A percentile compares a stretch with the other conserved stretches of the same genome.
Conservation (phyloP, 2,797 vertebrate species). For the Brachymystax lenok region DNA sequence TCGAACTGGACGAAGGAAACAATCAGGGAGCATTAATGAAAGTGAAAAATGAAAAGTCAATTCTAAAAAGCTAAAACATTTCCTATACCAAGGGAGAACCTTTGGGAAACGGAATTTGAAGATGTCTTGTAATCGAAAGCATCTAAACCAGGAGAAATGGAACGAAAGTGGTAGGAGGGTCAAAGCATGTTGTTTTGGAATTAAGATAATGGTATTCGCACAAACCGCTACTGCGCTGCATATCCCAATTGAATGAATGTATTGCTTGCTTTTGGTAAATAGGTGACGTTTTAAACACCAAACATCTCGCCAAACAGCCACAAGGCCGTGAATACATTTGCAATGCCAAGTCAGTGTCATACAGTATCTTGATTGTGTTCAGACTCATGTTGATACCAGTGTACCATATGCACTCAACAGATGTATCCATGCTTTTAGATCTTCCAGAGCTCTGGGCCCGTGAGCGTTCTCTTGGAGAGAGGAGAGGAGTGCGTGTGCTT, state of each 20-base stretch:
- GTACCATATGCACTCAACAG: neutral
- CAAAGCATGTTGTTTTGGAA: conserved; percentile 46
- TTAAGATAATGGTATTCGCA: conserved; percentile 34
- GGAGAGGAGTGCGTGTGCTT: too few relatives aligned
- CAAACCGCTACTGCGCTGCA: neutral
- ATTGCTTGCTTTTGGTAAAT: conserved; percentile 21
- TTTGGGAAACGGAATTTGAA: conserved; percentile 61
- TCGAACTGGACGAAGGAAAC: conserved; percentile 71
- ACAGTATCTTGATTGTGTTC: neutral
- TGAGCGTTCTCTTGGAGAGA: neutral
- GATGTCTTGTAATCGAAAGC: conserved; percentile 51
- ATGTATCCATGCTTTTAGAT: neutral
- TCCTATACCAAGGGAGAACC: conserved; percentile 58
- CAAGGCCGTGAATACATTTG: conserved; percentile 29
- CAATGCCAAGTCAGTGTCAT: neutral
- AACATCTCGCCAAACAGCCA: conserved; percentile 4
- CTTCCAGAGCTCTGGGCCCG: neutral
- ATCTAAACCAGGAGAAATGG: conserved; percentile 39
- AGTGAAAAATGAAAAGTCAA: conserved; percentile 46
- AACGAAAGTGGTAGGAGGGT: conserved; percentile 53
- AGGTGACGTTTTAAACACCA: conserved; percentile 14
- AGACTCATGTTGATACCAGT: neutral
- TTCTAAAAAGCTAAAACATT: conserved; percentile 59
- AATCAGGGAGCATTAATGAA: conserved; percentile 73
- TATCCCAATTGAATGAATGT: conserved; percentile 43